Evolutionary conservation across 2,797 vertebrate genomes (phyloP).

Genomic region (Cryptoprocta ferox): DNA sequence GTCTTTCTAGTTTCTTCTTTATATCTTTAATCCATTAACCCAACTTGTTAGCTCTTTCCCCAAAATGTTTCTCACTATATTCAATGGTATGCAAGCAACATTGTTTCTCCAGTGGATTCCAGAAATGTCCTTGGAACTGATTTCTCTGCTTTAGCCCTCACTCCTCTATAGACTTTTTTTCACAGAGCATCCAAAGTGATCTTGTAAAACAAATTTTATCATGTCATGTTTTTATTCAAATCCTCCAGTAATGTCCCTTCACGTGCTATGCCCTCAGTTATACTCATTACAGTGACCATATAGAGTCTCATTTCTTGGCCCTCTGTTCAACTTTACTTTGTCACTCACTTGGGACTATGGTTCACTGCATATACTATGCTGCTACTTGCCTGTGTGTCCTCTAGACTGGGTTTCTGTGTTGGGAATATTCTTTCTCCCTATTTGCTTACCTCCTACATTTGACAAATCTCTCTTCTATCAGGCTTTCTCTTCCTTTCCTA

Average conservation of each 20-base stretch:
- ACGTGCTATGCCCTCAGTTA: background rate
- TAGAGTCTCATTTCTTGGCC: background rate
- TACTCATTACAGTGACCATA: background rate
- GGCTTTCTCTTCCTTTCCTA: background rate
- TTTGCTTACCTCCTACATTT: background rate
- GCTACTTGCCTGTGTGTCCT: background rate
- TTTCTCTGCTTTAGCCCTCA: background rate
- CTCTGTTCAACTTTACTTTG: background rate
- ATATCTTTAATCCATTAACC: background rate
- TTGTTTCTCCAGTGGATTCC: background rate
- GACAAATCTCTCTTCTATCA: background rate
- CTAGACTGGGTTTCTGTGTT: background rate
- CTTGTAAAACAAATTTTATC: background rate
- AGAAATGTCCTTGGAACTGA: background rate
- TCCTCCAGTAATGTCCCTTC: background rate
- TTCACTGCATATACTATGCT: background rate
- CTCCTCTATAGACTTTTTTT: background rate
- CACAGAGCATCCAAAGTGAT: background rate
- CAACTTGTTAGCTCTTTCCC: background rate
- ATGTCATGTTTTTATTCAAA: background rate
- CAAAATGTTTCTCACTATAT: background rate
- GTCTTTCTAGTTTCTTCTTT: background rate
- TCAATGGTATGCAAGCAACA: background rate
- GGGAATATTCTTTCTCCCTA: background rate
- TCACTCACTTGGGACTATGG: background rate